These are phyloP conservation scores for Coptotermes formosanus DNA, from an alignment of 1,140 invertebrate species.

Conservation along the genomic window DNA sequence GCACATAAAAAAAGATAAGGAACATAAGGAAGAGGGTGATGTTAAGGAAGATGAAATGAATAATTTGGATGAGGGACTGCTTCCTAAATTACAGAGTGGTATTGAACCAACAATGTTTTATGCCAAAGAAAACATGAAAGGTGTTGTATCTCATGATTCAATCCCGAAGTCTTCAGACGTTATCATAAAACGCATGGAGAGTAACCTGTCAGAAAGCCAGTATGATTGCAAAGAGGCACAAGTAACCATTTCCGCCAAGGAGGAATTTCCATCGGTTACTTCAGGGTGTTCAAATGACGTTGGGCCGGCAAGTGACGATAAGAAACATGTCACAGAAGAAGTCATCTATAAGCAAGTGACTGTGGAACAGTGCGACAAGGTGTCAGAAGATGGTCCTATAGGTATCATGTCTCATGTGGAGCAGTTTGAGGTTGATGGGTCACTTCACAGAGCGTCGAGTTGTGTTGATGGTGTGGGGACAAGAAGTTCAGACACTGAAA, in stretches of 20 bases:
- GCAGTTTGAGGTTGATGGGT: neutral
- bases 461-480: neutral
- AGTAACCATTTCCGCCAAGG: neutral
- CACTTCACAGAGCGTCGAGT: neutral
- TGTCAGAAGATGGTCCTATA: neutral
- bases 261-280: neutral
- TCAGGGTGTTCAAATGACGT: neutral
- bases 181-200: no score
- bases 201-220: neutral
- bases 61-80: neutral
- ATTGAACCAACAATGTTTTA: neutral
- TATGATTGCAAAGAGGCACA: neutral
- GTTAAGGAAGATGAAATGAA: neutral
- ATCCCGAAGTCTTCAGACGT: neutral
- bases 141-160: neutral
- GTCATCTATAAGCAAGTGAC: neutral
- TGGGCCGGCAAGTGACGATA: neutral
- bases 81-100: neutral
- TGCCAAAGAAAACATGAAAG: neutral
- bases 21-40: neutral
- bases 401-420: neutral
- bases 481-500: neutral
- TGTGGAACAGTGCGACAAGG: neutral
- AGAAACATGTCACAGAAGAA: neutral
- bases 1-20: neutral